A percentile compares a stretch with the other conserved stretches of the same genome.
Conservation (phyloP, 2,113 vertebrate species). For the Poecilia latipinna region DNA sequence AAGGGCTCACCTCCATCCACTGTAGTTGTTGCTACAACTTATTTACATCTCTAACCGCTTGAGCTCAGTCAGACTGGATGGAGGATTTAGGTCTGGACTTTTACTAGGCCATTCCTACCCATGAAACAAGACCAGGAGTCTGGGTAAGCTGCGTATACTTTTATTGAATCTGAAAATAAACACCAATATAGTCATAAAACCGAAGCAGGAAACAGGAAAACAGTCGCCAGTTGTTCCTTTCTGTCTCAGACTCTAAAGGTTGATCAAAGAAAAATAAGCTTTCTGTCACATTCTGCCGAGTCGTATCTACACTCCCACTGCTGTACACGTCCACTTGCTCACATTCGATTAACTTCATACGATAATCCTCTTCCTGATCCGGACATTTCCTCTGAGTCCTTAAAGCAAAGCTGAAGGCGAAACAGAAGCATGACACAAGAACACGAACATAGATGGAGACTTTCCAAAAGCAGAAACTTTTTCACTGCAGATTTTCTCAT, state of each 20-base stretch:
- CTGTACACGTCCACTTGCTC: conserved; percentile 44
- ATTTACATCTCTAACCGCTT: background rate
- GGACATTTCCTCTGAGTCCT: conserved; percentile 8
- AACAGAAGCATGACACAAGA: conserved; percentile 56
- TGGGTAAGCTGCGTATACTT: conserved; percentile 67
- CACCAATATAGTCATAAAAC: conserved; percentile 78
- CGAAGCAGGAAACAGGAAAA: conserved; percentile 75
- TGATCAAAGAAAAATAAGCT: conserved; percentile 23
- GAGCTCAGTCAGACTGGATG: background rate
- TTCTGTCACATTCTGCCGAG: conserved; percentile 62
- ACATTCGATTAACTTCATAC: conserved; percentile 34
- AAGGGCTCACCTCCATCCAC: too few relatives aligned
- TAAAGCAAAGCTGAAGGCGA: conserved; percentile 55
- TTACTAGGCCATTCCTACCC: background rate
- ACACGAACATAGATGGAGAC: conserved; percentile 50
- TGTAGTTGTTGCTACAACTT: too few relatives aligned
- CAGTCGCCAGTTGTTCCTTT: conserved; percentile 29
- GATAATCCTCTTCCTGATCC: background rate
- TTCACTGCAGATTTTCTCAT: conserved; percentile 17
- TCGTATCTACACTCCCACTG: conserved; percentile 67
- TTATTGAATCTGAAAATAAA: conserved; percentile 82
- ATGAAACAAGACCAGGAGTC: background rate
- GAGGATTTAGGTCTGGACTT: background rate
- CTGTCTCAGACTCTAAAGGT: conserved; percentile 50
- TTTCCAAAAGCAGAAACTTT: conserved; percentile 53